Percentiles rank a stretch among this genome's conserved stretches.
These are phyloP conservation scores for Diaprepes abbreviatus DNA, from an alignment of 2,888 invertebrate genomes.

Conservation along the genomic window DNA sequence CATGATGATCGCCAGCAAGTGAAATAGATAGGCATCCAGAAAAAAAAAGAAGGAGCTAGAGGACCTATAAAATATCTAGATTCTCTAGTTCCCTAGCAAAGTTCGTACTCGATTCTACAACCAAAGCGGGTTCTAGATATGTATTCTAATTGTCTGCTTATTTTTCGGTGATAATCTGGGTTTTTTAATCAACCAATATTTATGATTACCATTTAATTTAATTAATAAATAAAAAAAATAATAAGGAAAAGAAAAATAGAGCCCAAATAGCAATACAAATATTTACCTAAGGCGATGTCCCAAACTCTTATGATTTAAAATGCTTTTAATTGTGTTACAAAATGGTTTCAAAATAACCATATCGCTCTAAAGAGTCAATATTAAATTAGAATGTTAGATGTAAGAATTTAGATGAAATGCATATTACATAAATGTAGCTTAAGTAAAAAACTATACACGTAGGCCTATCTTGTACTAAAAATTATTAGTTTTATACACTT, in stretches of 20 bases:
- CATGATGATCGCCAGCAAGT: no score
- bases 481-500: conserved; percentile 64
- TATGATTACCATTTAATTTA: no score
- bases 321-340: conserved; percentile 58
- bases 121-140: no score
- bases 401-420: conserved; percentile 59
- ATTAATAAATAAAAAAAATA: no score
- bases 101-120: no score
- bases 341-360: conserved; percentile 56
- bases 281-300: conserved; percentile 38
- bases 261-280: conserved; percentile 16
- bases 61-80: no score
- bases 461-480: conserved; percentile 66
- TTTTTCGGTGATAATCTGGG: no score
- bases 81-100: no score
- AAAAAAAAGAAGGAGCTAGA: no score
- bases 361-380: conserved; percentile 67
- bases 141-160: no score
- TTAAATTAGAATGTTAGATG: conserved; percentile 62
- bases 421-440: conserved; percentile 59
- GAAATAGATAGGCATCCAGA: no score
- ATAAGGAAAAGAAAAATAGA: neutral
- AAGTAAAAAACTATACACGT: conserved; percentile 60
- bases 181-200: no score
- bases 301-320: conserved; percentile 49